These are phyloP conservation scores for Anorthoa munda DNA, from an alignment of 2,888 invertebrate genomes.

Conservation along the genomic window DNA sequence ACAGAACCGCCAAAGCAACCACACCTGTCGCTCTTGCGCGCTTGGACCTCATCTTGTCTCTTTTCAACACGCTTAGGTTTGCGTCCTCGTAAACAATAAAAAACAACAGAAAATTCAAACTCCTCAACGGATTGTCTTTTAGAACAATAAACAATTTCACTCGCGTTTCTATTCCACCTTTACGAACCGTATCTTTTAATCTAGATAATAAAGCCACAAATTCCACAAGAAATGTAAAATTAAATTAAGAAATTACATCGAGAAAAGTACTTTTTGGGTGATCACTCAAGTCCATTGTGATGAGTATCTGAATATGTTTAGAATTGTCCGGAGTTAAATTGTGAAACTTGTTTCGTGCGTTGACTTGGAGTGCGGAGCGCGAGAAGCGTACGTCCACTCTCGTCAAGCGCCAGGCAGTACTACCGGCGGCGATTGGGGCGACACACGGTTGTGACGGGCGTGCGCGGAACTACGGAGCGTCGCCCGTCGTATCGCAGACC, in stretches of 20 bases:
- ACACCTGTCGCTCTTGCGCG: constrained; percentile 88
- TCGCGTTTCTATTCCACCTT: constrained; percentile 85
- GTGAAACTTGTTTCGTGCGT: constrained; percentile 87
- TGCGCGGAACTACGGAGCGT: constrained; percentile 81
- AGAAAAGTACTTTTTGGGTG: constrained; percentile 72
- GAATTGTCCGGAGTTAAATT: constrained; percentile 68
- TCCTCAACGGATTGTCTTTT: constrained; percentile 81
- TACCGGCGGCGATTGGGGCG: constrained; percentile 80
- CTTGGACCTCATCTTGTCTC: constrained; percentile 87
- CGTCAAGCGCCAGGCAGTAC: constrained; percentile 80
- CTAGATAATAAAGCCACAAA: constrained; percentile 84
- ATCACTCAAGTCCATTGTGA: constrained; percentile 82
- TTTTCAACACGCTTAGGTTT: constrained; percentile 83
- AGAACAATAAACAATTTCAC: constrained; percentile 87
- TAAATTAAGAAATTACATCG: constrained; percentile 75
- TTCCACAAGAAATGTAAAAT: constrained; percentile 80
- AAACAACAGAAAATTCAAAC: constrained; percentile 84
- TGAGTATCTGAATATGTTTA: constrained; percentile 64
- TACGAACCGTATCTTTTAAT: constrained; percentile 80
- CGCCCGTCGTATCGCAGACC: constrained; percentile 57
- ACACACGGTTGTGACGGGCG: constrained; percentile 77
- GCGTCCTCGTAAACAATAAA: constrained; percentile 83
- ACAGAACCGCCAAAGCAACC: constrained; percentile 86
- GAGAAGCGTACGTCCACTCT: constrained; percentile 81
- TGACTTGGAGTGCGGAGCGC: constrained; percentile 65